Base-by-base conservation (phyloP, 2,797 vertebrate genomes). In the Pyrocephalus nanus region DNA sequence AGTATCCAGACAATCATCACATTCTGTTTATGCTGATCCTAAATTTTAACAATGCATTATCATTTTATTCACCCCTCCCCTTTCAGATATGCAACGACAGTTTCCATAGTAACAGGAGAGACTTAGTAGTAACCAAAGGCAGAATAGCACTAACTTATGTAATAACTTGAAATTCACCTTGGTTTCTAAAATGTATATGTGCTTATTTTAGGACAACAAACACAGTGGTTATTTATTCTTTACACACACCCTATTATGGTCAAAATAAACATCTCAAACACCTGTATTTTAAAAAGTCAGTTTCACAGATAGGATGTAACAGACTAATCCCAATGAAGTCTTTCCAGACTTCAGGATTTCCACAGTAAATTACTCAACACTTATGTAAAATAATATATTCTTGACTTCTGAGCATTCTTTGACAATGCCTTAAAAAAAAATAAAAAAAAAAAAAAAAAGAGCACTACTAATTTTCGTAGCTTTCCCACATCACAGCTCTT, bases 51-150 rank as follows among this genome's bases (percentile, higher is more conserved):
- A 51, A 36, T 0, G 0, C 38, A 25, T 70, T 67, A 67, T 57
- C 54, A 74, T 66, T 88, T 74, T 77, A 86, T 64, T 74, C 72
- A 73, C 36, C 29, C 66, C 30, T 76, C 75, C 51, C 70, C 70
- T 69, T 74, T 61, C 58, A 92, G 57, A 93, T 81, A 90, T 86
- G 75, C 85, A 85, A 70, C 74, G 79, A 75, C 25, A 78, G 95
- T 97, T 95, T 72, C 97, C 87, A 93, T 90, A 86, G 94, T 54
- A 91, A 96, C 92, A 76, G 42, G 30, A 67, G 29, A 87, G 73
- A 72, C 69, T 92, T 38, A 57, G 62, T 75, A 96, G 71, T 88
- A 96, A 87, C 79, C 77, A 78, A 77, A 77, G 51, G 61, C 85
- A 91, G 58, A 82, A 84, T 38, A 92, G 71, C 55, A 72, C 26